A percentile compares a stretch with the other conserved stretches of the same genome.
These are phyloP conservation scores for Lingula anatina DNA, from an alignment of 2,888 invertebrate genomes.

Conservation along the genomic window DNA sequence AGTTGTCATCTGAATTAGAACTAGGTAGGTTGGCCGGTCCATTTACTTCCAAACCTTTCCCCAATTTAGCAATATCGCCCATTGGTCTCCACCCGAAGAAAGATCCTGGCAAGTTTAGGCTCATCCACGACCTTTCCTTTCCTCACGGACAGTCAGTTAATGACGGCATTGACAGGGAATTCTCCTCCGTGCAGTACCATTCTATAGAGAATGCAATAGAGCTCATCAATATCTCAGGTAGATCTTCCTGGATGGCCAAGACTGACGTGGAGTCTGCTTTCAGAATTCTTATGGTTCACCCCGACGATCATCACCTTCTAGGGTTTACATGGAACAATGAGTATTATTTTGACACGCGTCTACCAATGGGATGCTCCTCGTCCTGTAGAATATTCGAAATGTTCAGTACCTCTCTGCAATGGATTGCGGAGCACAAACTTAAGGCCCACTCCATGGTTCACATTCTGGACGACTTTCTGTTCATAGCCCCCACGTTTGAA, in stretches of 20 bases:
- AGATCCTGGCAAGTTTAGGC: too few relatives aligned
- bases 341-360: slow-evolving; percentile 9
- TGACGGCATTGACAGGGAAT: slow-evolving; percentile 4
- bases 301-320: slow-evolving; percentile 7
- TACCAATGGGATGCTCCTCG: slow-evolving; percentile 8
- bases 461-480: slow-evolving; percentile 5
- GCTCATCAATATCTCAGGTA: too few relatives aligned
- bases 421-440: slow-evolving; percentile 3
- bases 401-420: slow-evolving; percentile 8
- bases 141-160: slow-evolving; percentile 9
- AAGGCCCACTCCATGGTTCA: too few relatives aligned
- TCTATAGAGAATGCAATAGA: slow-evolving; percentile 8
- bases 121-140: slow-evolving; percentile 6
- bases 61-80: slow-evolving; percentile 5
- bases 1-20: too few relatives aligned
- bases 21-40: slow-evolving; percentile 5
- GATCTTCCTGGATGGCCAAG: too few relatives aligned
- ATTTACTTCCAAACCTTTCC: slow-evolving; percentile 6
- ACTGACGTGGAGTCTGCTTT: too few relatives aligned
- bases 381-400: slow-evolving; percentile 7
- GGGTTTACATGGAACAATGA: slow-evolving; percentile 7
- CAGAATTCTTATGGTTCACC: slow-evolving; percentile 8
- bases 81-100: too few relatives aligned
- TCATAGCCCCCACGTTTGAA: neutral
- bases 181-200: slow-evolving; percentile 5